Evolutionary conservation across 2,888 invertebrate genomes (phyloP), one percentile per base, ranked within the genome.

Genomic region (Erebia ligea): DNA sequence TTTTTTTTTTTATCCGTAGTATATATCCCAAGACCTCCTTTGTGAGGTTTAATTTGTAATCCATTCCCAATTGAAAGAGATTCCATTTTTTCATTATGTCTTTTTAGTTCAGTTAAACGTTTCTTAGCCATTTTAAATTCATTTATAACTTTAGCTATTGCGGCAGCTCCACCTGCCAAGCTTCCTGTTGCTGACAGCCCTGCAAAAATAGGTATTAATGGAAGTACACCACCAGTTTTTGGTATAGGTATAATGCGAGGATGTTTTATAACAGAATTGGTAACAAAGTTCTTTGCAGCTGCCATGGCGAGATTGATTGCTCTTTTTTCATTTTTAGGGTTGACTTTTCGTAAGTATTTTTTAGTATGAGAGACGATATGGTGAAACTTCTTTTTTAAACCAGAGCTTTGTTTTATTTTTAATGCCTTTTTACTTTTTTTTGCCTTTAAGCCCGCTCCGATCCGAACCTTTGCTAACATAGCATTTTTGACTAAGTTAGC

Each of bases 21-120:
- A n/a, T 50, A 50, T 50, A 50, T 50, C n/a, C n/a, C 50, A 15
- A 50, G n/a, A 15, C 50, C 50, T 3, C n/a, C n/a, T 15, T n/a
- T 13, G n/a, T 50, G n/a, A n/a, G 50, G 50, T 50, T 50, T 50
- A 50, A 50, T 50, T 15, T 2, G 4, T 50, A 50, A 50, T 50
- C 50, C 50, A 15, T 50, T 50, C 8, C 50, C 50, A n/a, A 50
- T 50, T n/a, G 15, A n/a, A n/a, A 50, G 13, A n/a, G 50, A n/a
- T 50, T 50, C 50, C 50, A 50, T 50, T 50, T 50, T 50, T 50
- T 50, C 50, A 50, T 50, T 50, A 50, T 50, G 50, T n/a, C 50
- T 50, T 50, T 50, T 50, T 50, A 50, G 50, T 50, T 50, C 50
- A 6, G 13, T 13, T 13, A 50, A 50, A n/a, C n/a, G 13, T 50